Evolutionary conservation across 2,113 vertebrate species (phyloP).

Genomic region (Catharus bicknelli): DNA sequence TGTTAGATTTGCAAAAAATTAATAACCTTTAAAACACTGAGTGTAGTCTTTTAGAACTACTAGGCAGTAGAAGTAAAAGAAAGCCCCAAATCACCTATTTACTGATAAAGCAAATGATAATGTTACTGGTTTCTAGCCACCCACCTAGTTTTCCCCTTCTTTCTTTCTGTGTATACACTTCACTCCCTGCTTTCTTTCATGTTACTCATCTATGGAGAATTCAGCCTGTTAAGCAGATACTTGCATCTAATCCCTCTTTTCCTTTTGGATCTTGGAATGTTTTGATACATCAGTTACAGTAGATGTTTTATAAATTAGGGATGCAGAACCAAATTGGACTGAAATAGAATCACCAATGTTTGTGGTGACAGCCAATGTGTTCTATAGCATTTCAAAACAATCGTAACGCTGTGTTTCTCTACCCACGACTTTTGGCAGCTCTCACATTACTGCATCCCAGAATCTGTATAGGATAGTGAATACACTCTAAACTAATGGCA

Average conservation of each 20-base stretch:
- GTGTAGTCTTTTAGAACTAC: not conserved
- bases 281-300: conserved; percentile 22
- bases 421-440: not conserved
- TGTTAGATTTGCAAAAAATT: not conserved
- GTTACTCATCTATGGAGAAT: not conserved
- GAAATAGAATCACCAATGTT: not conserved
- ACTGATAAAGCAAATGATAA: not conserved
- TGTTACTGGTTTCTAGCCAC: conserved; percentile 8
- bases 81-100: not conserved
- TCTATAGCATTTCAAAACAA: not conserved
- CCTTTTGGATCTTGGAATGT: conserved; percentile 4
- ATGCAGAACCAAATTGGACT: conserved; percentile 10
- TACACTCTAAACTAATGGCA: not conserved
- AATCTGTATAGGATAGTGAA: not conserved
- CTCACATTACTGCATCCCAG: not conserved
- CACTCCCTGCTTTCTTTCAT: not conserved
- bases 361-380: not conserved
- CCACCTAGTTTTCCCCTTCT: not conserved
- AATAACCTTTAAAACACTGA: not conserved
- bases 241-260: conserved; percentile 29
- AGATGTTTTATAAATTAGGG: not conserved
- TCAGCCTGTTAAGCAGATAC: not conserved
- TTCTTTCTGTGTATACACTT: not conserved
- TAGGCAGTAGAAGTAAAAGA: not conserved
- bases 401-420: not conserved